These are phyloP conservation scores for Tychaedon coryphoeus DNA, from an alignment of 2,113 vertebrate genomes.

Conservation along the genomic window DNA sequence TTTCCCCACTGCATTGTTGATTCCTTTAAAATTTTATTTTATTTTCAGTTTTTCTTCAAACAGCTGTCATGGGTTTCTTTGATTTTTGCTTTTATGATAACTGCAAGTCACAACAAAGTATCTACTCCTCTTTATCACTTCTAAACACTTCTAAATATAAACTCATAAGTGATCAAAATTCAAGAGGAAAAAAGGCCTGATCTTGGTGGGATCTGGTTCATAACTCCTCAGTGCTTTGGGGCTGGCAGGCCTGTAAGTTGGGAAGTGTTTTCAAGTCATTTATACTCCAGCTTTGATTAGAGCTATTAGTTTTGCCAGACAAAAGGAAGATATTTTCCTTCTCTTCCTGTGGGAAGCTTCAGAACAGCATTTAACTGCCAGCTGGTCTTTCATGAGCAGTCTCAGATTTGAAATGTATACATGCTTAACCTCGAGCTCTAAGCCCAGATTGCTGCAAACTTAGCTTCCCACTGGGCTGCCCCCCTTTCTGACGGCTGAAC, in stretches of 20 bases:
- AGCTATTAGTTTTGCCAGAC: conserved; percentile 25
- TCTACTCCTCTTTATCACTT: neutral
- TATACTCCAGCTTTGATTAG: conserved; percentile 39
- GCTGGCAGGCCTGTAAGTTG: neutral
- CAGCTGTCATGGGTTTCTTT: conserved; percentile 1
- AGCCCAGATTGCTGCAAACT: conserved; percentile 18
- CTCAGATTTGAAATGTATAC: conserved; percentile 33
- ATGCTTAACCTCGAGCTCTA: conserved; percentile 41
- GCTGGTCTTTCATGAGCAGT: conserved; percentile 23
- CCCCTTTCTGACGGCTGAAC: neutral
- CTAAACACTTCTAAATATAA: conserved; percentile 29
- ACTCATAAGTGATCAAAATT: neutral
- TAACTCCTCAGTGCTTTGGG: neutral
- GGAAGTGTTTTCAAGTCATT: neutral
- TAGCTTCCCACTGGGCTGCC: conserved; percentile 18
- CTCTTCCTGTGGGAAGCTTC: conserved; percentile 49
- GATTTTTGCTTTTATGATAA: conserved; percentile 29
- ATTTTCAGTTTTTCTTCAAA: conserved; percentile 4
- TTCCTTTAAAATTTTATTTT: neutral
- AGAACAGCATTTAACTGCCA: conserved; percentile 38
- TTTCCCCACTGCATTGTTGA: neutral
- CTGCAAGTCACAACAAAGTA: conserved; percentile 10
- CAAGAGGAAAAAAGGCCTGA: neutral
- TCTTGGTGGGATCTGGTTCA: neutral
- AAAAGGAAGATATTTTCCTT: conserved; percentile 38